These are phyloP conservation scores for Plestiodon gilberti DNA, from an alignment of 2,113 vertebrate species.

Conservation along the genomic window DNA sequence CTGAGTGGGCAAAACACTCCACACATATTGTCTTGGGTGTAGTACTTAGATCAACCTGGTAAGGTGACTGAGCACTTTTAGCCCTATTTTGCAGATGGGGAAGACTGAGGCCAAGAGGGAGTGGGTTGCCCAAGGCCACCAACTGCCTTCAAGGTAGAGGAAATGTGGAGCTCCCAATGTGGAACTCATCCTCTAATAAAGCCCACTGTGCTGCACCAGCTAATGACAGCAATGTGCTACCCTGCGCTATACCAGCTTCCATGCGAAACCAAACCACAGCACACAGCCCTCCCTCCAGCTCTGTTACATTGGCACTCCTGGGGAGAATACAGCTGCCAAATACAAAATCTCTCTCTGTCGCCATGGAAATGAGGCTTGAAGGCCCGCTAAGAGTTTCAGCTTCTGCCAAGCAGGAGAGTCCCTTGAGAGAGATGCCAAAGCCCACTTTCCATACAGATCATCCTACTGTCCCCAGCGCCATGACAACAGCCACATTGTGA, in stretches of 20 bases:
- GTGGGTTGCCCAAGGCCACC: too few relatives aligned
- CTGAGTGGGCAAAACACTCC: too few relatives aligned
- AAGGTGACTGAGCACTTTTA: too few relatives aligned
- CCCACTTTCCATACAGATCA: not conserved
- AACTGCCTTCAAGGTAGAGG: not conserved
- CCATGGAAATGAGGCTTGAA: slow-evolving; percentile 58
- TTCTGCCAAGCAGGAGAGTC: slow-evolving; percentile 26
- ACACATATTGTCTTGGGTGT: too few relatives aligned
- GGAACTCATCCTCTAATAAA: not conserved
- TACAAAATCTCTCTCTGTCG: slow-evolving; percentile 16
- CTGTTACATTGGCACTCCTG: fast-evolving
- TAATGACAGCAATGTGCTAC: too few relatives aligned
- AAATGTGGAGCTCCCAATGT: too few relatives aligned
- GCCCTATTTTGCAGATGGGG: too few relatives aligned
- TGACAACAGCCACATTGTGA: not conserved
- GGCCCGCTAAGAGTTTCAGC: slow-evolving; percentile 41
- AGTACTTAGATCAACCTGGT: too few relatives aligned
- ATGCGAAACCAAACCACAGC: fast-evolving
- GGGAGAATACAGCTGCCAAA: slow-evolving; percentile 16
- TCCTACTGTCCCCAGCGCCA: fast-evolving
- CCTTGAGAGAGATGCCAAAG: not conserved
- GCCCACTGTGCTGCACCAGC: too few relatives aligned
- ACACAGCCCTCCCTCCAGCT: not conserved
- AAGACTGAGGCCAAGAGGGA: too few relatives aligned
- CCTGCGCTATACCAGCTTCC: not conserved